phyloP scores from a whole-genome alignment of 2,797 vertebrate genomes.

The Hydrolagus colliei region DNA sequence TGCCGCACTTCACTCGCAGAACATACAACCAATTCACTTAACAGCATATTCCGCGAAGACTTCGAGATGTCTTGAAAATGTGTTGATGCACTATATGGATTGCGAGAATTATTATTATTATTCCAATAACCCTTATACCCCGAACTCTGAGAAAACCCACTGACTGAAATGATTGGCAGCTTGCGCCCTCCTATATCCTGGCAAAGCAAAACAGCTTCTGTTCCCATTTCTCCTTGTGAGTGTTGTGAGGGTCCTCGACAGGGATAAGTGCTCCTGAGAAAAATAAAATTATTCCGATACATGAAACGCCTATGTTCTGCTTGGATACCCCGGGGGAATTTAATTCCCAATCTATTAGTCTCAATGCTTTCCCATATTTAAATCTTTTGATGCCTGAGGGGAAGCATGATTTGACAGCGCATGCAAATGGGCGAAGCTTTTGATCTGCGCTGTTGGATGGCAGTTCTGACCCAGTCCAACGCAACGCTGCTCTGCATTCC shows the following conservation, averaged over 20 bases:
- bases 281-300: neutral
- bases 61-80: too few relatives aligned
- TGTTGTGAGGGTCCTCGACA: neutral
- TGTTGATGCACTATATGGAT: too few relatives aligned
- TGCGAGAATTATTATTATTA: neutral
- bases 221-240: neutral
- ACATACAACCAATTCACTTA: too few relatives aligned
- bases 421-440: neutral
- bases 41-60: too few relatives aligned
- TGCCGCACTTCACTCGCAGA: too few relatives aligned
- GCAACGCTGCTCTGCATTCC: neutral
- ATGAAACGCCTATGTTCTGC: neutral
- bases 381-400: neutral
- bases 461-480: neutral
- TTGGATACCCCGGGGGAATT: constrained; percentile 6
- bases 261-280: constrained; percentile 18
- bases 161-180: neutral
- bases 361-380: constrained; percentile 16
- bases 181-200: neutral
- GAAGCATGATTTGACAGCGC: neutral
- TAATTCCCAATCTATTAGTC: constrained; percentile 10
- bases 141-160: neutral
- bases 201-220: neutral
- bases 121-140: neutral
- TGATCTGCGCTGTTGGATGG: neutral